Base-by-base conservation (phyloP, 2,888 invertebrate genomes). In the Diabrotica balteata region DNA sequence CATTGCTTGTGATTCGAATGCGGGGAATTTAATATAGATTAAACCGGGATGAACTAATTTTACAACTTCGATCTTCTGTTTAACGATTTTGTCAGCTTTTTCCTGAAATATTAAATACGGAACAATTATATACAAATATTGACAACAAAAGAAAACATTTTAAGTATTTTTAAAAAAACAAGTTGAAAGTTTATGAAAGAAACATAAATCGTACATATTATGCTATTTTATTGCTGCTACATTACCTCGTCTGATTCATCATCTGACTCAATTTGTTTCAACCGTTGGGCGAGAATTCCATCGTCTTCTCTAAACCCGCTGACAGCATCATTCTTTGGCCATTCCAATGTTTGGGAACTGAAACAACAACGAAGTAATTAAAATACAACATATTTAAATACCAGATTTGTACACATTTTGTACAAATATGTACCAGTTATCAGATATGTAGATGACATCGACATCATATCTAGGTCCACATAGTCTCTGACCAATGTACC, bases 1-100 rank as follows among this genome's bases (percentile, higher is more conserved):
- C 8, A 69, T 66, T 44, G 75, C 77, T 55, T 69, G 67, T 2
- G 73, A 67, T 52, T 73, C 72, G 61, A 76, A 73, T 1, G 83
- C 82, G 54, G 81, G 81, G 0, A 86, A 87, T 17, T 86, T 87
- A 1, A 80, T 72, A 73, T 78, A 81, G 49, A 84, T 81, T 8
- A 77, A 66, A 66, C 76, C 77, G 4, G 84, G 83, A 70, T 70
- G 75, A 32, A 79, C 77, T 8, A 77, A 75, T 61, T 77, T 72
- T 4, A 82, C 67, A 0, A 84, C 74, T 9, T 77, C 73, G 3
- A 83, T 76, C 57, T 70, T 73, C 63, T 74, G 67, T 54, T 77
- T 73, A 17, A 71, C 46, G 10, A 72, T 55, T 8, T 46, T 62
- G 5, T 63, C 62, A 5, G 64, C 63, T 7, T 75, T 69, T 32